Evolutionary conservation across 2,113 vertebrate genomes (phyloP).

Genomic region (Nymphicus hollandicus): DNA sequence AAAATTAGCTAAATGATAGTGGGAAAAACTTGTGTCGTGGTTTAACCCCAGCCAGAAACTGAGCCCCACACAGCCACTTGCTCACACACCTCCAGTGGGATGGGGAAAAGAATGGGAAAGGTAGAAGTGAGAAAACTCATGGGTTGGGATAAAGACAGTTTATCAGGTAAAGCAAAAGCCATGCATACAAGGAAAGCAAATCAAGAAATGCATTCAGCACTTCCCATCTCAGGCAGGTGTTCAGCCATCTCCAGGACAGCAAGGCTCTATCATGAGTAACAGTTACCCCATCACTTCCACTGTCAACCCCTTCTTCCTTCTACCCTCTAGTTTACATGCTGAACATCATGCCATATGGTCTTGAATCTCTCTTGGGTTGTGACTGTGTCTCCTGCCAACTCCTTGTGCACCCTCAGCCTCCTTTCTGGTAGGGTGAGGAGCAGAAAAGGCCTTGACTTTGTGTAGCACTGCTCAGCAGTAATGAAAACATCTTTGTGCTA

Average conservation of each 20-base stretch:
- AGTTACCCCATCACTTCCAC: background rate
- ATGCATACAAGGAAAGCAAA: background rate
- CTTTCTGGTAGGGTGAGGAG: no score
- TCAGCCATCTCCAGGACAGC: background rate
- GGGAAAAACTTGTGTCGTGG: background rate
- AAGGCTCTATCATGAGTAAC: background rate
- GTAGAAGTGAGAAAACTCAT: background rate
- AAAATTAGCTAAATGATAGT: accelerated
- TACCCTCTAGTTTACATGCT: background rate
- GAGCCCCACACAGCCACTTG: background rate
- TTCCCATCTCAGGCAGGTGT: background rate
- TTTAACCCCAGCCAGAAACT: background rate
- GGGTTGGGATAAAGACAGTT: background rate
- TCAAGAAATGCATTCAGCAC: background rate
- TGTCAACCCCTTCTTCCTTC: background rate
- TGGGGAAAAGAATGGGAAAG: background rate
- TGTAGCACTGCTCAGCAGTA: background rate
- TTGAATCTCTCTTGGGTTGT: background rate
- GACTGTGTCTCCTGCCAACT: background rate
- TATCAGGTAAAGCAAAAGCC: background rate
- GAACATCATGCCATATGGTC: background rate
- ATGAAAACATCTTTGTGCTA: background rate
- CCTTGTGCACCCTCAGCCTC: background rate
- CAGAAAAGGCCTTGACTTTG: no score
- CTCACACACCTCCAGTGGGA: background rate